Percentiles rank a stretch among this genome's conserved stretches.
These are phyloP conservation scores for Cetonia aurata DNA, from an alignment of 2,888 invertebrate genomes.

Conservation along the genomic window DNA sequence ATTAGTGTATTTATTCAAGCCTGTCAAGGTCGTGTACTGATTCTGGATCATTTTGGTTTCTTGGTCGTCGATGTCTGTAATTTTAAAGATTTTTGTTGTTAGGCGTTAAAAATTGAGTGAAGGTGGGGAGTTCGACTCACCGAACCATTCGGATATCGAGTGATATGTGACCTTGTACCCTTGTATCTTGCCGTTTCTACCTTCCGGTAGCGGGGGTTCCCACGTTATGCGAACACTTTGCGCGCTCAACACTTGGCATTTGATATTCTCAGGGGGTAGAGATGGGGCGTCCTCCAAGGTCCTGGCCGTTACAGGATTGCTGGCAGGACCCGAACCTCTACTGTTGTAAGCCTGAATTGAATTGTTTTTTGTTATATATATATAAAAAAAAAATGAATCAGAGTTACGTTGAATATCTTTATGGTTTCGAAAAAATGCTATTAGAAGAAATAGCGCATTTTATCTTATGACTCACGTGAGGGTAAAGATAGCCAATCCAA, in stretches of 20 bases:
- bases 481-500: no score
- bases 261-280: slow-evolving; percentile 84
- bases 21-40: slow-evolving; percentile 78
- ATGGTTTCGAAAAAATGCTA: no score
- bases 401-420: no score
- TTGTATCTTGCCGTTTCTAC: slow-evolving; percentile 87
- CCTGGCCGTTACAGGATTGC: slow-evolving; percentile 81
- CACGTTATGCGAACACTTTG: slow-evolving; percentile 88
- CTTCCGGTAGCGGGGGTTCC: slow-evolving; percentile 85
- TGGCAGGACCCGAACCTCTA: slow-evolving; percentile 87
- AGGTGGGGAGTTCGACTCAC: slow-evolving; percentile 66
- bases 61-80: slow-evolving; percentile 78
- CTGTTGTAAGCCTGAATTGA: slow-evolving; percentile 82
- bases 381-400: no score
- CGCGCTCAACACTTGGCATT: slow-evolving; percentile 85
- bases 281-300: slow-evolving; percentile 92
- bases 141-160: slow-evolving; percentile 84
- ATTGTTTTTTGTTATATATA: slow-evolving; percentile 5
- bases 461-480: no score
- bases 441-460: no score
- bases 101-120: no score
- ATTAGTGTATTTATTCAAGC: slow-evolving; percentile 88
- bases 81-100: no score
- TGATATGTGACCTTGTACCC: slow-evolving; percentile 88
- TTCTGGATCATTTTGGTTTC: slow-evolving; percentile 82